Evolutionary conservation across 92 coral and sea anemone species (phyloP), one percentile per base, ranked within the genome.

Genomic region (Siderastrea radians): DNA sequence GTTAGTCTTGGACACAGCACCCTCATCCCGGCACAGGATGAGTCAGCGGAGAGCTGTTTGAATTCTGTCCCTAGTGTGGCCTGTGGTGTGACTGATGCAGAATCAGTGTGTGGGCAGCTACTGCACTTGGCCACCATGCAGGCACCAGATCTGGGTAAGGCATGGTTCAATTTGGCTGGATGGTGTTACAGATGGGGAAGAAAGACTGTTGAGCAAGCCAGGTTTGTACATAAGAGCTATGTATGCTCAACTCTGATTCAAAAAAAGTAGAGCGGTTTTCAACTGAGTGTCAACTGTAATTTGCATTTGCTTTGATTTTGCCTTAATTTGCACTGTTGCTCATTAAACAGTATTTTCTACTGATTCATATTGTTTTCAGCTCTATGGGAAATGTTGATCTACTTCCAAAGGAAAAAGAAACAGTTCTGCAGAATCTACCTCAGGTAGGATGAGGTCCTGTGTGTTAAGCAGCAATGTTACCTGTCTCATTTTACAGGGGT

Each of bases 131-230:
- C 98, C 58, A 93, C 96, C 50, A 93, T 94, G 96, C 96, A 96
- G 89, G 90, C 96, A 14, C 99, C 97, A 3, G 91, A 88, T 51
- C 91, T 95, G 86, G 98, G 95, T 77, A 97, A 97, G 85, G 98
- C 96, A 3, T 97, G 99, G 99, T 95, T 94, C 72, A 89, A 87
- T 68, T 92, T 97, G 71, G 99, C 97, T 54, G 99, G 96, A 17
- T 97, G 99, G 99, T 96, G 98, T 65, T 97, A 97, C 74, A 85
- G 96, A 77, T 94, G 96, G 98, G 99, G 99, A 49, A 90, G 99
- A 17, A 97, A 95, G 84, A 93, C 98, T 43, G 99, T 97, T 14
- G 99, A 97, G 76, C 99, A 97, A 85, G 98, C 99, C 43, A 96
- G 98, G 99, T 95, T 71, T 60, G 80, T 62, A 26, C 38, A 26